phyloP scores from a whole-genome alignment of 2,888 invertebrate genomes.

The Drymonia ruficornis region DNA sequence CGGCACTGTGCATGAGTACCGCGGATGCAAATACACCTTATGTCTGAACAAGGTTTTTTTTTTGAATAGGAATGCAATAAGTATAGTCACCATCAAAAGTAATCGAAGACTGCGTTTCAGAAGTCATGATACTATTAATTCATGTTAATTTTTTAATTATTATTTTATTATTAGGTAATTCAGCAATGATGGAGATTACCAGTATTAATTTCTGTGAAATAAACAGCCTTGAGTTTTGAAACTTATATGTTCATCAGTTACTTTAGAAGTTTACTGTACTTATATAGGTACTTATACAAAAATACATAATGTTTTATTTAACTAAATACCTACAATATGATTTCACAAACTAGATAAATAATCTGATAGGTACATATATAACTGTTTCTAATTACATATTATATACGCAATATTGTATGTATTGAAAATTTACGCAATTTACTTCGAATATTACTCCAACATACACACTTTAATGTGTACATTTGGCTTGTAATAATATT shows the following conservation, averaged over 20 bases:
- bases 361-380: neutral
- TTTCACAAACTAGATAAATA: neutral
- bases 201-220: no score
- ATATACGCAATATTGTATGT: neutral
- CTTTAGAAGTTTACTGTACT: neutral
- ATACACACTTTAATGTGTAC: conserved; percentile 21
- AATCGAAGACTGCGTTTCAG: neutral
- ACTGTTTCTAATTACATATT: neutral
- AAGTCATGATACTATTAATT: no score
- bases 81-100: neutral
- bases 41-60: neutral
- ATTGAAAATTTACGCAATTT: conserved; percentile 32
- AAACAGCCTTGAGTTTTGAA: no score
- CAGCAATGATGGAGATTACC: no score
- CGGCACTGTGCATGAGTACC: no score
- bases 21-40: neutral
- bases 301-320: neutral
- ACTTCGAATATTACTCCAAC: conserved; percentile 65
- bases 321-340: neutral
- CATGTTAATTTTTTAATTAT: no score
- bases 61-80: neutral
- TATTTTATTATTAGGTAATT: no score
- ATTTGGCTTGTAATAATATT: conserved; percentile 4
- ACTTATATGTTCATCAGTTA: neutral
- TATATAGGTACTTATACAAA: neutral